Evolutionary conservation across 2,797 vertebrate species (phyloP).

Genomic region (Peromyscus nudipes): DNA sequence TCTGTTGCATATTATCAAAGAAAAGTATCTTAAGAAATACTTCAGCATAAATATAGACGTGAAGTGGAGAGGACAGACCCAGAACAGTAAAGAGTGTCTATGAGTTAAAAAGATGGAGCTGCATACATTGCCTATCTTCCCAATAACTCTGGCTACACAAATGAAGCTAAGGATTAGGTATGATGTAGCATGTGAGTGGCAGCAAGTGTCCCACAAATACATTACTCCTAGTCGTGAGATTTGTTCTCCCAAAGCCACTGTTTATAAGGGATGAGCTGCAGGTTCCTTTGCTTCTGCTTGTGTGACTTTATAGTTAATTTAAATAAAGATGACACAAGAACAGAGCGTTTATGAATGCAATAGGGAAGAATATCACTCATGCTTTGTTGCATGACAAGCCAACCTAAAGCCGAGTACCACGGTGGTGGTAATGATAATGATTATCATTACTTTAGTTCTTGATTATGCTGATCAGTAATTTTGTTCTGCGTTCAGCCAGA

Average conservation of each 20-base stretch:
- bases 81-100: background rate
- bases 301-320: background rate
- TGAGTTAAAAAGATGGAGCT: too few species aligned
- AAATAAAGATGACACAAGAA: background rate
- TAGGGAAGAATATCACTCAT: background rate
- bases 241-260: background rate
- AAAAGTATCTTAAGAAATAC: background rate
- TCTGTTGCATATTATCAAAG: background rate
- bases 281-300: background rate
- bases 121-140: accelerated
- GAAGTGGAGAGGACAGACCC: background rate
- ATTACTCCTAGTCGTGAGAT: accelerated
- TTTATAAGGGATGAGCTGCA: background rate
- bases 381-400: background rate
- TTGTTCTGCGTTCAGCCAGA: background rate
- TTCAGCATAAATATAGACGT: background rate
- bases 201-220: too few species aligned
- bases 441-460: background rate
- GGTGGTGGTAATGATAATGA: background rate
- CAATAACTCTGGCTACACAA: too few species aligned
- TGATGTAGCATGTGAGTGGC: accelerated
- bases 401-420: background rate
- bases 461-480: background rate
- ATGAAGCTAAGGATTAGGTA: background rate
- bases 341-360: background rate